Percentiles rank a stretch among this genome's conserved stretches.
phyloP scores from a whole-genome alignment of 2,888 invertebrate genomes.

The Ypsolopha scabrella region DNA sequence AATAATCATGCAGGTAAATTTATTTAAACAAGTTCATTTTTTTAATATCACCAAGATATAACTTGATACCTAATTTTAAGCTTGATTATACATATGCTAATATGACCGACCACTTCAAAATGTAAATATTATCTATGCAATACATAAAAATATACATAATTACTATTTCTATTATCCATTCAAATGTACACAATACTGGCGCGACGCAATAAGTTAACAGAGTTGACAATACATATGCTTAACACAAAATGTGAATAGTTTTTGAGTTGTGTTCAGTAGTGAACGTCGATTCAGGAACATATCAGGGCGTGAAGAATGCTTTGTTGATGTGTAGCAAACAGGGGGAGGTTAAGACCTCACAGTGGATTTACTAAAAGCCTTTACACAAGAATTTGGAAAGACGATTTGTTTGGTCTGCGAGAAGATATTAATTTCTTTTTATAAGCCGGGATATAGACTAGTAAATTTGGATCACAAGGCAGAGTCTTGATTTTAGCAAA shows the following conservation, averaged over 20 bases:
- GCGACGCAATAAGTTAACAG: constrained; percentile 29
- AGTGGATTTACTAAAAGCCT: constrained; percentile 18
- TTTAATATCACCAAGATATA: too few species aligned
- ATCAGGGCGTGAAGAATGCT: constrained; percentile 65
- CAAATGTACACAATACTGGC: constrained; percentile 31
- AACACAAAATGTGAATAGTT: constrained; percentile 62
- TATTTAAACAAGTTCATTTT: too few species aligned
- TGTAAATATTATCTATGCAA: neutral
- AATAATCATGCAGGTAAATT: too few species aligned
- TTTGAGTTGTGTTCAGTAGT: constrained; percentile 58
- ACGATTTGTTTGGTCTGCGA: too few species aligned
- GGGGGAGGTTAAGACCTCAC: constrained; percentile 60
- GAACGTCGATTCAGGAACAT: constrained; percentile 24
- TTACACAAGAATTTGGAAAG: too few species aligned
- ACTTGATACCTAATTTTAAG: too few species aligned
- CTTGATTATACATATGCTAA: too few species aligned
- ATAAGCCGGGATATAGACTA: too few species aligned
- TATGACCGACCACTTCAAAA: neutral
- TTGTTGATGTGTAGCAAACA: constrained; percentile 56
- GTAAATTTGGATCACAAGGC: too few species aligned
- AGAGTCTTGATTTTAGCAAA: too few species aligned
- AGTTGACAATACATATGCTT: constrained; percentile 47
- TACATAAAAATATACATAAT: too few species aligned
- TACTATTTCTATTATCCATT: neutral
- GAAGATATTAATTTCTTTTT: too few species aligned